A percentile compares a stretch with the other conserved stretches of the same genome.
phyloP scores from a whole-genome alignment of 2,113 vertebrate genomes.

The Ornithorhynchus anatinus region DNA sequence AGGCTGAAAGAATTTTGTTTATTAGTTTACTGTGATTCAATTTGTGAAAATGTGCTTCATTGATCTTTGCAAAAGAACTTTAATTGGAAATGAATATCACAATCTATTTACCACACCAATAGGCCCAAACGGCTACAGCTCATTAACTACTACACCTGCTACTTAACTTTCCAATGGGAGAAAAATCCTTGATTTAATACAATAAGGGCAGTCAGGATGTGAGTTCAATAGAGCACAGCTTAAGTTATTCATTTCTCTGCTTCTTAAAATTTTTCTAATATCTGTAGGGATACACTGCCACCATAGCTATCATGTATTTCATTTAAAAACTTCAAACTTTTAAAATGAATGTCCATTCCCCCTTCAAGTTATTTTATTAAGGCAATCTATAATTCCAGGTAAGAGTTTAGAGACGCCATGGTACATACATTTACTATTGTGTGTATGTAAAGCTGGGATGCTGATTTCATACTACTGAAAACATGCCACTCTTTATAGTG shows the following conservation, averaged over 20 bases:
- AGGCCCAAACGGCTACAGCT: slow-evolving; percentile 68
- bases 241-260: slow-evolving; percentile 17
- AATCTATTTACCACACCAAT: slow-evolving; percentile 76
- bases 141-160: slow-evolving; percentile 77
- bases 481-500: no score
- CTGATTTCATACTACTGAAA: no score
- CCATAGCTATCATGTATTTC: no score
- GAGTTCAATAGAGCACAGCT: slow-evolving; percentile 19
- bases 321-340: no score
- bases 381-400: no score
- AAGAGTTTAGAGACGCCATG: no score
- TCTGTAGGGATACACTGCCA: background rate
- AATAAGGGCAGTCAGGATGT: slow-evolving; percentile 32
- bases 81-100: slow-evolving; percentile 82
- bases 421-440: no score
- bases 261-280: slow-evolving; percentile 1
- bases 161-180: slow-evolving; percentile 65
- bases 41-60: slow-evolving; percentile 79
- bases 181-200: slow-evolving; percentile 62
- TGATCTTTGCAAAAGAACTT: slow-evolving; percentile 79
- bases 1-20: slow-evolving; percentile 72
- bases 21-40: slow-evolving; percentile 76
- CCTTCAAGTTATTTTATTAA: no score
- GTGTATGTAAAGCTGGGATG: no score
- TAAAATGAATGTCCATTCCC: no score